Evolutionary conservation across 64 coral and sea anemone genomes (phyloP).

Genomic region (Montipora foliosa): DNA sequence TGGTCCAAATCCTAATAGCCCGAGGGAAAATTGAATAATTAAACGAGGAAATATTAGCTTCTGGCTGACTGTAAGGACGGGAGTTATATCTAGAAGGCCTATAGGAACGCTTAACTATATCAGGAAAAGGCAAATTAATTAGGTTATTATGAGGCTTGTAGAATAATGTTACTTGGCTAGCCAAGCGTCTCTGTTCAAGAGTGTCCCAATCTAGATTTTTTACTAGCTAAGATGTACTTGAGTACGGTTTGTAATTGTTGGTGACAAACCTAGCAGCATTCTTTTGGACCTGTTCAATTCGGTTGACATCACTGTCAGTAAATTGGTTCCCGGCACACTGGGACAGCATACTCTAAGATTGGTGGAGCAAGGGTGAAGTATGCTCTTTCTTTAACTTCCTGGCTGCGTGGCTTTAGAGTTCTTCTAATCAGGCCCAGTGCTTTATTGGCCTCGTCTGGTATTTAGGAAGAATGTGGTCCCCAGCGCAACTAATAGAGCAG

Average conservation of each 20-base stretch:
- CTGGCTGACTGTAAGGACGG: not conserved
- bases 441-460: not conserved
- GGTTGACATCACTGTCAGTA: constrained; percentile 38
- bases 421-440: constrained; percentile 5
- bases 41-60: too few species aligned
- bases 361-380: not conserved
- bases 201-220: constrained; percentile 31
- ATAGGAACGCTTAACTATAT: not conserved
- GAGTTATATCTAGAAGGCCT: not conserved
- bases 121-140: not conserved
- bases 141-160: constrained; percentile 21
- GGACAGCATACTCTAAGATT: constrained; percentile 16
- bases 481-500: not conserved
- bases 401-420: not conserved
- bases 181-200: constrained; percentile 40
- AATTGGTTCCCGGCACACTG: constrained; percentile 21
- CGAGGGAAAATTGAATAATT: too few species aligned
- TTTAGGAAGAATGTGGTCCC: not conserved
- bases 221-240: not conserved
- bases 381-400: constrained; percentile 13
- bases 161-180: too few species aligned
- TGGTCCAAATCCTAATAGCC: too few species aligned
- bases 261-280: constrained; percentile 24
- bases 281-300: constrained; percentile 51
- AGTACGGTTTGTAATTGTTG: constrained; percentile 18